Percentiles rank a stretch among this genome's conserved stretches.
phyloP scores from a whole-genome alignment of 1,140 invertebrate species.

The Drosophila varians region DNA sequence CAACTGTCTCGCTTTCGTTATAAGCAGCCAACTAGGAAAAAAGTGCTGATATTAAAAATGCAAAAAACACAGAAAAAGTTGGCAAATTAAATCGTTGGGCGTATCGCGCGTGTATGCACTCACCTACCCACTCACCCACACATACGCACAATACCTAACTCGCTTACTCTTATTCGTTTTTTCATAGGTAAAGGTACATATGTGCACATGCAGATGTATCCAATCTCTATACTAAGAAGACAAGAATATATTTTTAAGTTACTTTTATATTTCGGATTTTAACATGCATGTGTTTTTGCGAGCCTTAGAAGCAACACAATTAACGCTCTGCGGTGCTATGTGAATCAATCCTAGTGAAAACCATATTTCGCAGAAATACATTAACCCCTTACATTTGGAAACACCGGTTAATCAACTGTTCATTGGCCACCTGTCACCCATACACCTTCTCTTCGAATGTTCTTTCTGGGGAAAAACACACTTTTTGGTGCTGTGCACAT shows the following conservation, averaged over 20 bases:
- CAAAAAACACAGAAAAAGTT: conserved; percentile 63
- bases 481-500: too few species aligned
- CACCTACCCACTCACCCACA: neutral
- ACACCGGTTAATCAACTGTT: neutral
- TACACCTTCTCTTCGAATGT: too few species aligned
- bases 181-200: neutral
- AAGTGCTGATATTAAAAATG: conserved; percentile 80
- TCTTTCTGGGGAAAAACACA: too few species aligned
- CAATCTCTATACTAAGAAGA: neutral
- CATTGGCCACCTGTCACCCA: neutral
- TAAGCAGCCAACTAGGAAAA: conserved; percentile 54
- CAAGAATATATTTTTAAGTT: neutral
- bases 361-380: neutral
- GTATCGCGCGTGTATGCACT: conserved; percentile 26
- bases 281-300: too few species aligned
- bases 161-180: conserved; percentile 7
- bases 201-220: conserved; percentile 4
- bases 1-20: conserved; percentile 64
- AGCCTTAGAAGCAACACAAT: too few species aligned
- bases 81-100: conserved; percentile 67
- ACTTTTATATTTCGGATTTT: neutral
- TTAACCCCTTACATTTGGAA: neutral
- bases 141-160: neutral
- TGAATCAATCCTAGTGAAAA: too few species aligned
- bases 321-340: too few species aligned